These are phyloP conservation scores for Cerastis leucographa DNA, from an alignment of 2,888 invertebrate genomes.

Conservation along the genomic window DNA sequence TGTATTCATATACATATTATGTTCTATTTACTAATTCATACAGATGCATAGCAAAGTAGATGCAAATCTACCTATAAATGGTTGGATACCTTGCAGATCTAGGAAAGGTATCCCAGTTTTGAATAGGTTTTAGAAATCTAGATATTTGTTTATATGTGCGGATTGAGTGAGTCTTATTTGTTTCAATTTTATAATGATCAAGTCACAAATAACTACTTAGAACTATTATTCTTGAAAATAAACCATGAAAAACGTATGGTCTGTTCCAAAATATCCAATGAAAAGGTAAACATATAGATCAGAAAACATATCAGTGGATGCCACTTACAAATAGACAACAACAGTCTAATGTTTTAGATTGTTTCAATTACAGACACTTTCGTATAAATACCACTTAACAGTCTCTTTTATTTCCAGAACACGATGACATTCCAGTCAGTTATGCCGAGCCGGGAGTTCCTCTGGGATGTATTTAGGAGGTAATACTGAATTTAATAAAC, in stretches of 20 bases:
- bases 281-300: neutral
- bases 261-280: neutral
- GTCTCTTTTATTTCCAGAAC: conserved; percentile 36
- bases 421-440: conserved; percentile 91
- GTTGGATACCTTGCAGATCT: neutral
- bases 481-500: conserved; percentile 68
- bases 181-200: neutral
- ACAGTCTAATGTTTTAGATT: no score
- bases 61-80: neutral
- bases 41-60: neutral
- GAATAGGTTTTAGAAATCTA: neutral
- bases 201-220: neutral
- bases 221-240: neutral
- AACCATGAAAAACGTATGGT: neutral
- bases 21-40: neutral
- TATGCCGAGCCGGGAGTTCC: conserved; percentile 94
- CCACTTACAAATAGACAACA: neutral
- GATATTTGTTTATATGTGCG: neutral
- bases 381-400: neutral
- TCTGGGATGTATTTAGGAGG: conserved; percentile 96
- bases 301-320: neutral
- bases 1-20: neutral
- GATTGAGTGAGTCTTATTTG: neutral
- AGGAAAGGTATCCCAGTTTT: neutral
- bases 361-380: no score